Base-by-base conservation (phyloP, 2,113 vertebrate genomes). In the Mesitornis unicolor region DNA sequence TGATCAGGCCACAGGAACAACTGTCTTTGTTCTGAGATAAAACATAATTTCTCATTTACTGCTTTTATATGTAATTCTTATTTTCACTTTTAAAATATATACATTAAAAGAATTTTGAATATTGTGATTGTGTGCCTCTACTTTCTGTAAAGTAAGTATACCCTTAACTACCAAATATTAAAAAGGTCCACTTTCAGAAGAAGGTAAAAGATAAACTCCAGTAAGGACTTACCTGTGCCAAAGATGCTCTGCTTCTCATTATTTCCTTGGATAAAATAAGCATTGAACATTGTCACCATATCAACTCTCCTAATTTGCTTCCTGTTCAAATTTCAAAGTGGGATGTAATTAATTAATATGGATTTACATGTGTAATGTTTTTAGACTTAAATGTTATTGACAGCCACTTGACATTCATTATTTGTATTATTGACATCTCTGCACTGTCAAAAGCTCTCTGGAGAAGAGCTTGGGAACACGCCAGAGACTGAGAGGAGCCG, bases 341-440 rank as follows among this genome's bases (percentile, higher is more conserved):
- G 38, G 65, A 91, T 63, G 51, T 18, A 89, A 87, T 80, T 86
- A 92, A 90, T 90, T 95, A 64, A 80, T 71, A 65, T 9, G 28
- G 33, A 40, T 70, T 86, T 81, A n/a, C 73, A 36, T 2, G 2
- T 54, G 26, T 50, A 81, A 8, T 36, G 65, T 53, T 82, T 85
- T 93, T 65, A 90, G 61, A 87, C 56, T 42, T 74, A 63, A 51
- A 38, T 28, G 5, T 42, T 89, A 93, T 75, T 85, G 89, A 63
- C 78, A 91, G 61, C 33, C 59, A 91, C 54, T 89, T 94, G 59
- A 76, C 53, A 69, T 91, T 79, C 88, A 85, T 87, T 90, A 93
- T 80, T 94, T 91, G 67, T 70, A 51, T 43, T 67, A 75, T 47
- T 93, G 81, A 64, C 61, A 50, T 69, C 74, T 67, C 61, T 75